These are phyloP conservation scores for Periphyllus acericola DNA, from an alignment of 2,888 invertebrate genomes.

Conservation along the genomic window DNA sequence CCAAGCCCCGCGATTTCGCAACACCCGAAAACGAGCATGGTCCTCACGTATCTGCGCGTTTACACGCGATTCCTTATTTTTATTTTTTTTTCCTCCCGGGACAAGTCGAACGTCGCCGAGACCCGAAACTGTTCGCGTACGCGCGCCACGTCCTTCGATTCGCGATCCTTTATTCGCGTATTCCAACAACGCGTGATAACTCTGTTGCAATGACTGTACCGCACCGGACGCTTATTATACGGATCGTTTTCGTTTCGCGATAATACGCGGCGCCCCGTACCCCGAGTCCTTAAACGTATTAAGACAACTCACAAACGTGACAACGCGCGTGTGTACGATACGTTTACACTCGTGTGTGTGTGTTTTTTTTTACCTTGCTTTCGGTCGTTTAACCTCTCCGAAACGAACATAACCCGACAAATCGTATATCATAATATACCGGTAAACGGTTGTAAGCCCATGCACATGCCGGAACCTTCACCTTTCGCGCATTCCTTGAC, in stretches of 20 bases:
- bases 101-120: neutral
- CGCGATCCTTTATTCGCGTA: too few species aligned
- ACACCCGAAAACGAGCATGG: neutral
- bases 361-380: constrained; percentile 22
- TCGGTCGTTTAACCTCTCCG: constrained; percentile 44
- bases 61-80: too few species aligned
- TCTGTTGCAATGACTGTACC: neutral
- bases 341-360: constrained; percentile 18
- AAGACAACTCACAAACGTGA: neutral
- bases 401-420: constrained; percentile 30
- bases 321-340: neutral
- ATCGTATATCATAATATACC: neutral
- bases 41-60: too few species aligned
- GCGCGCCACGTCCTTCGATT: too few species aligned
- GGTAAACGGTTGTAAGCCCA: constrained; percentile 15
- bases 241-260: neutral
- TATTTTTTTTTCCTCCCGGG: neutral
- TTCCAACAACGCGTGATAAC: too few species aligned
- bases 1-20: neutral
- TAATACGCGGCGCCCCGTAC: neutral
- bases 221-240: neutral
- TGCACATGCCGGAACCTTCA: constrained; percentile 57
- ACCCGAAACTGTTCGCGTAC: too few species aligned
- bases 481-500: constrained; percentile 60
- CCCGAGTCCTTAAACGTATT: neutral